These are phyloP conservation scores for Tenthredo distinguenda DNA, from an alignment of 2,888 invertebrate species.

Conservation along the genomic window DNA sequence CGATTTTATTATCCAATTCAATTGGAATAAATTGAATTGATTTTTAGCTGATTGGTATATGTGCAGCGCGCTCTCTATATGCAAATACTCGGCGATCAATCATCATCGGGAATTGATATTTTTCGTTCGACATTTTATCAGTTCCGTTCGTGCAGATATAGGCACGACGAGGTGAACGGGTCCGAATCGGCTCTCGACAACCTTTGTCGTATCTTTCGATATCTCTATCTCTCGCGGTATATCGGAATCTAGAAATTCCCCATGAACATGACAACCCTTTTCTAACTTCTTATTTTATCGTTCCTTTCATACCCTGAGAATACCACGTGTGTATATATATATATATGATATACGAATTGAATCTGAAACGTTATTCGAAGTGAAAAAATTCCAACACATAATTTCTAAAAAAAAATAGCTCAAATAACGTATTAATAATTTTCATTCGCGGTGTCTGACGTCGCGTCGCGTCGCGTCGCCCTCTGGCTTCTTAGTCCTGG, in stretches of 20 bases:
- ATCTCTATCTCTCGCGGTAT: neutral
- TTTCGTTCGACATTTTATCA: conserved; percentile 29
- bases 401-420: neutral
- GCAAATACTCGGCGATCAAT: conserved; percentile 1
- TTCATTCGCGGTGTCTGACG: neutral
- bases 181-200: neutral
- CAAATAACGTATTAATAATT: neutral
- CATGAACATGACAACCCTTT: neutral
- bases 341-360: neutral
- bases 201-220: conserved; percentile 20
- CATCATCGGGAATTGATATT: conserved; percentile 13
- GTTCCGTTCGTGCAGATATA: neutral
- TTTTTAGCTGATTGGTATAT: neutral
- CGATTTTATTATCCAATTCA: neutral
- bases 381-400: neutral
- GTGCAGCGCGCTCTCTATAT: neutral
- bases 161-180: neutral
- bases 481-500: conserved; percentile 22
- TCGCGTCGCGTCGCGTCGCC: neutral
- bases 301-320: neutral
- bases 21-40: conserved; percentile 21
- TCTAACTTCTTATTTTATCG: conserved; percentile 16
- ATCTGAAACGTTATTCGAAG: neutral
- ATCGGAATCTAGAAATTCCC: neutral
- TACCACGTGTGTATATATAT: too few species aligned